Conservation (phyloP, 2,113 vertebrate species). For the Grammomys surdaster region DNA sequence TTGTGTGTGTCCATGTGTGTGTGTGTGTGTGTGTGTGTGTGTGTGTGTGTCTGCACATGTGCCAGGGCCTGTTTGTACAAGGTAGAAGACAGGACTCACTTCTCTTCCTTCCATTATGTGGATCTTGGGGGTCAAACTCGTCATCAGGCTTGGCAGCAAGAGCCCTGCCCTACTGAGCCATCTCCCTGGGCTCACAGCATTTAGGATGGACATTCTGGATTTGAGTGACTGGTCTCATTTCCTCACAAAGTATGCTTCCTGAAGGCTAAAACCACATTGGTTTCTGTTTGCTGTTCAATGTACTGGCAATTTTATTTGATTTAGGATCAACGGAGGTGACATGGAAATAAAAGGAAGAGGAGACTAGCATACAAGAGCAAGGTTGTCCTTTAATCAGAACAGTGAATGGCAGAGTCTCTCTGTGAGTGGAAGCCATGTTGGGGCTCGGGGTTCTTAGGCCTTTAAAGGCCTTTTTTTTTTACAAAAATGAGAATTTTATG, state of each 20-base stretch:
- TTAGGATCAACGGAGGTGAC: too few relatives aligned
- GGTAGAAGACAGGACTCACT: not conserved
- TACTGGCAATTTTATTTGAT: not conserved
- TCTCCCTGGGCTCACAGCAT: not conserved
- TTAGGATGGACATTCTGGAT: not conserved
- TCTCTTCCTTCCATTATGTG: not conserved
- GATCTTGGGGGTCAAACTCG: not conserved
- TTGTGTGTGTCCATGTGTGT: not conserved
- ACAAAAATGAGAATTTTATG: too few relatives aligned
- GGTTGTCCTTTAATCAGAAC: too few relatives aligned
- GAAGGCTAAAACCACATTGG: not conserved
- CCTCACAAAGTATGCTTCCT: constrained; percentile 1
- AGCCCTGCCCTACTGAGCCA: not conserved
- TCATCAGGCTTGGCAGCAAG: not conserved
- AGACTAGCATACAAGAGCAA: too few relatives aligned
- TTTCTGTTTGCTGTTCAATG: not conserved
- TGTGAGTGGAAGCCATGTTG: too few relatives aligned
- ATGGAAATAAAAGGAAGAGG: too few relatives aligned
- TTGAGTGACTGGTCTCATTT: not conserved
- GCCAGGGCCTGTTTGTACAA: not conserved
- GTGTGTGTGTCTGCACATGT: not conserved
- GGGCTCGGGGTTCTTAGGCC: too few relatives aligned
- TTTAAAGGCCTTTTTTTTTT: too few relatives aligned
- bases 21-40: not conserved
- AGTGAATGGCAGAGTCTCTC: too few relatives aligned